These are phyloP conservation scores for Drosophila athabasca DNA, from an alignment of 1,140 invertebrate species.

Conservation along the genomic window DNA sequence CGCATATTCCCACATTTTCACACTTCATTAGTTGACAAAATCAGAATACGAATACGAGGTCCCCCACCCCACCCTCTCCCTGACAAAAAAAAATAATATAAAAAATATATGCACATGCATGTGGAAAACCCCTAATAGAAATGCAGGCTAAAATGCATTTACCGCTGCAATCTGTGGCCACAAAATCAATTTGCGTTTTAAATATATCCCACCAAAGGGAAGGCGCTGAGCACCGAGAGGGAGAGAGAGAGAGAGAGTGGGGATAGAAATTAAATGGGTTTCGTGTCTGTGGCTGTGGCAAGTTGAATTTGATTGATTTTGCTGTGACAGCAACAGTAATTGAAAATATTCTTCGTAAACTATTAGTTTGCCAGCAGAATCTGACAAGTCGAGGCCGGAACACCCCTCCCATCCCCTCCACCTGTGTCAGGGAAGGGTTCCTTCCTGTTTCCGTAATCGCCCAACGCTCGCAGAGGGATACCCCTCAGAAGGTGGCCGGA, in stretches of 20 bases:
- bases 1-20: conserved; percentile 57
- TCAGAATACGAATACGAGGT: not conserved
- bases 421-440: conserved; percentile 56
- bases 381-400: conserved; percentile 15
- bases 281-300: conserved; percentile 62
- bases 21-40: conserved; percentile 68
- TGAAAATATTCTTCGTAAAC: conserved; percentile 74
- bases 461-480: conserved; percentile 11
- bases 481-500: too few relatives aligned
- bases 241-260: too few relatives aligned
- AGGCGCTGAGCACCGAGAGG: conserved; percentile 1
- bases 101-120: conserved; percentile 11
- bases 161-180: conserved; percentile 76
- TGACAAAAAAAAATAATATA: conserved; percentile 20
- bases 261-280: conserved; percentile 70
- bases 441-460: conserved; percentile 67
- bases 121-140: conserved; percentile 18
- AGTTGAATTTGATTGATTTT: conserved; percentile 82
- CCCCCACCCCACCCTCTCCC: too few relatives aligned
- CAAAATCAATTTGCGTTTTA: conserved; percentile 77
- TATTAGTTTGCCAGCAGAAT: conserved; percentile 63
- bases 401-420: conserved; percentile 32
- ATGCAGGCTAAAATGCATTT: conserved; percentile 63
- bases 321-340: conserved; percentile 79
- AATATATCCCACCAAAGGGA: conserved; percentile 45